Evolutionary conservation across 2,797 vertebrate genomes (phyloP), one percentile per base, ranked within the genome.

Genomic region (Trachops cirrhosus): DNA sequence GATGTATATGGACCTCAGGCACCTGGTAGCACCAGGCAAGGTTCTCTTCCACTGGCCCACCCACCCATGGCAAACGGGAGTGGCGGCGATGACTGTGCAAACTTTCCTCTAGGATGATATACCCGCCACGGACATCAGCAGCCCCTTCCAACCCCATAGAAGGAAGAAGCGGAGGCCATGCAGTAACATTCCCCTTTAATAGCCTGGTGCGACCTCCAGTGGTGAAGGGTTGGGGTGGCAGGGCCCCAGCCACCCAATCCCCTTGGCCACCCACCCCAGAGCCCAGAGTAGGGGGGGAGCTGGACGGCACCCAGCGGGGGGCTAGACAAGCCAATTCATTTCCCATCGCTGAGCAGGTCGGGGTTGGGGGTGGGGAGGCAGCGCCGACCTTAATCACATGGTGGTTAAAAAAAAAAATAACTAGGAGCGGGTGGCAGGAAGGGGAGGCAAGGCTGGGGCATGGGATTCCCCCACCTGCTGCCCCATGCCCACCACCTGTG

Each of bases 101-200:
- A 12, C 34, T n/a, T 41, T 59, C 9, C 41, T 6, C 32, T 9
- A 2, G 16, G 34, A 12, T 54, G 70, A 18, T 44, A 19, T n/a
- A 6, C 24, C 14, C 12, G 70, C 41, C 32, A 16, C 57, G 57
- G 77, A 89, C 46, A 77, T 46, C 26, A 64, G 24, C 73, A 86
- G 41, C 19, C 89, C 95, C 84, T 74, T 95, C 94, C 94, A 6
- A 5, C 16, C 46, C 84, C 89, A 90, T 7, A 93, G 59, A 97
- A 97, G 91, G 77, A 97, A 94, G 95, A 89, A 96, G 89, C 95
- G 85, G 74, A 87, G 94, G 93, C 93, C 94, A 96, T 98, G 52
- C 97, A 91, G 83, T 98, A 99, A 97, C 98, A 98, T 95, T 95
- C 95, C 94, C 97, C 98, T 96, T 98, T 98, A 98, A 97, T 97